These are phyloP conservation scores for Echeneis naucrates DNA, from an alignment of 2,797 vertebrate species.

Conservation along the genomic window DNA sequence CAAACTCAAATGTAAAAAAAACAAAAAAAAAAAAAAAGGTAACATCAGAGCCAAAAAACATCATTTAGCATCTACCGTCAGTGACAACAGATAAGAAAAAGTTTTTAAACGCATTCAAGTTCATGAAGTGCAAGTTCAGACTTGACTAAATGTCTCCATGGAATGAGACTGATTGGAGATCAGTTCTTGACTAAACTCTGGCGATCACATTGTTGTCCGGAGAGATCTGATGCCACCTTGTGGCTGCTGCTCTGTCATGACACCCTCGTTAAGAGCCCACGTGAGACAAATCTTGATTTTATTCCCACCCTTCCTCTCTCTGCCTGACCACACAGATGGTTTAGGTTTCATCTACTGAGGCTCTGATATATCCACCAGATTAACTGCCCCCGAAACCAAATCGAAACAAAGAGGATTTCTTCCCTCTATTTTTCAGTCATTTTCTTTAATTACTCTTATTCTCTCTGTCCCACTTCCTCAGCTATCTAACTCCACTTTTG, in stretches of 20 bases:
- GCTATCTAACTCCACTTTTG: not conserved
- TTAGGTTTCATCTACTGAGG: not conserved
- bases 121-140: not conserved
- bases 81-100: not conserved
- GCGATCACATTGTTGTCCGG: not conserved
- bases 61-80: not conserved
- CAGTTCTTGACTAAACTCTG: not conserved
- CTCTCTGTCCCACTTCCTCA: not conserved
- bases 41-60: not conserved
- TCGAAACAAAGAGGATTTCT: too few species aligned
- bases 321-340: too few species aligned
- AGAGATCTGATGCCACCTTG: slow-evolving; percentile 67
- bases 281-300: not conserved
- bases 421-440: too few species aligned
- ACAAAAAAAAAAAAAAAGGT: too few species aligned
- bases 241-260: slow-evolving; percentile 25
- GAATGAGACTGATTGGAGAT: slow-evolving; percentile 10
- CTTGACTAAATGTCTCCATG: not conserved
- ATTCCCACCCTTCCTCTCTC: too few species aligned
- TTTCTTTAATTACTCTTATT: too few species aligned
- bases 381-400: not conserved
- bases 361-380: not conserved
- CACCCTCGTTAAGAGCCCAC: not conserved
- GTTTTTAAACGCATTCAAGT: not conserved
- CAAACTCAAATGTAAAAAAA: too few species aligned